Conservation (phyloP, 2,888 invertebrate genomes). For the Amblyjoppa fuscipennis region DNA sequence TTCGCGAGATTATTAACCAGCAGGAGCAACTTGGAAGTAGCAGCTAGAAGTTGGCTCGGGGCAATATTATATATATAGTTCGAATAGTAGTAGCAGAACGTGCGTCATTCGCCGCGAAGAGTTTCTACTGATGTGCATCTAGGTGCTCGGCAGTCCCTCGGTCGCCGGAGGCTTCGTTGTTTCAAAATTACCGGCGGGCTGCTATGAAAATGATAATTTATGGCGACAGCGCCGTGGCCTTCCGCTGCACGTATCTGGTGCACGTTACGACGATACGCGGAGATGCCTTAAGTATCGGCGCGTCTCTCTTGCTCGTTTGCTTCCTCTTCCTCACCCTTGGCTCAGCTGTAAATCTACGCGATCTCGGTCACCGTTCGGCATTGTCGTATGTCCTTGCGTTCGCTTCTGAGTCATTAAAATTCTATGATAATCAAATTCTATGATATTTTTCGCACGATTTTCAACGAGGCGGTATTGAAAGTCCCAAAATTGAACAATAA, state of each 20-base stretch:
- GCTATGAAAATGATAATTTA: conserved; percentile 83
- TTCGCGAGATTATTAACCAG: conserved; percentile 40
- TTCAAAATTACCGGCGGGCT: conserved; percentile 77
- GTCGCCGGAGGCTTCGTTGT: conserved; percentile 67
- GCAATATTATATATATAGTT: conserved; percentile 2
- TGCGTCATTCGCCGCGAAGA: conserved; percentile 47
- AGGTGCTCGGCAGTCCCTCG: conserved; percentile 30
- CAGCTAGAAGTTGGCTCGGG: conserved; percentile 34
- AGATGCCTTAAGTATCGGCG: conserved; percentile 57
- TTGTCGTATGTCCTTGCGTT: conserved; percentile 26
- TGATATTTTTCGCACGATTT: neutral
- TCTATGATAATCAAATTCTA: conserved; percentile 7
- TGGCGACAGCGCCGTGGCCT: conserved; percentile 78
- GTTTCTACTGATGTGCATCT: conserved; percentile 46
- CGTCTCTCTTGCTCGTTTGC: conserved; percentile 43
- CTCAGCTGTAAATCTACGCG: conserved; percentile 26
- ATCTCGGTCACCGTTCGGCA: conserved; percentile 25
- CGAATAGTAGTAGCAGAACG: conserved; percentile 27
- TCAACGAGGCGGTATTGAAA: neutral
- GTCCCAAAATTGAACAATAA: neutral
- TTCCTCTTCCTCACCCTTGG: conserved; percentile 40
- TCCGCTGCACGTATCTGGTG: conserved; percentile 79
- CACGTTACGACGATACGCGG: conserved; percentile 69
- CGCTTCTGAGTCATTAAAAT: conserved; percentile 22
- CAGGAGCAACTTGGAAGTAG: conserved; percentile 37